Percentiles rank a stretch among this genome's conserved stretches.
Evolutionary conservation across 2,113 vertebrate species (phyloP).

Genomic region (Erpornis zantholeuca): DNA sequence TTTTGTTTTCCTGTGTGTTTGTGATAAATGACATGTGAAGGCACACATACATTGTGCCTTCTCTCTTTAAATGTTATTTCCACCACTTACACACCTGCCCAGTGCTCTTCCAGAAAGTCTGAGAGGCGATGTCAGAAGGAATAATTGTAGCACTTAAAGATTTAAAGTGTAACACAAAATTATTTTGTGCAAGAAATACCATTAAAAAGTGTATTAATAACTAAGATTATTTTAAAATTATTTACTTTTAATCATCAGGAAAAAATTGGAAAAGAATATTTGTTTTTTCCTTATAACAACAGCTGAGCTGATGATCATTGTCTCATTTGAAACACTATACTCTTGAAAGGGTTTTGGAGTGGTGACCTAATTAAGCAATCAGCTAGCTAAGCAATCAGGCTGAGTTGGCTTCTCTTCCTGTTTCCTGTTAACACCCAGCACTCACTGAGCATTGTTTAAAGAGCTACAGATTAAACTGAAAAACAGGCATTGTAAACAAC

Average conservation of each 20-base stretch:
- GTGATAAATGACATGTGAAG: not conserved
- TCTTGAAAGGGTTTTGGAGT: not conserved
- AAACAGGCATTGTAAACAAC: not conserved
- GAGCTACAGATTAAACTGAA: not conserved
- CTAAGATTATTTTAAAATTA: not conserved
- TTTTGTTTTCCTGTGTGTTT: not conserved
- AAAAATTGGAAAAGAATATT: not conserved
- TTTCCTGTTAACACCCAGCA: not conserved
- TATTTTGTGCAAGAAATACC: not conserved
- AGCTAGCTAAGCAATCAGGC: not conserved
- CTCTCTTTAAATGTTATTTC: not conserved
- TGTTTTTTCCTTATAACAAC: not conserved
- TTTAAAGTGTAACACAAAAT: not conserved
- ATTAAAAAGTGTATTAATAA: not conserved
- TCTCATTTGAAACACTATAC: not conserved
- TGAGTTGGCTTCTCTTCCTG: not conserved
- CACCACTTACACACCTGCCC: not conserved
- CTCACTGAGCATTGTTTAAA: not conserved
- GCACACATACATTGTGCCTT: not conserved
- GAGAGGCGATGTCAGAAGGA: not conserved
- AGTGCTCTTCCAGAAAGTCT: not conserved
- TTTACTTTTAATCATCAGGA: not conserved
- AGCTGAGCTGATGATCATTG: not conserved
- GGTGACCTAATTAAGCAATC: not conserved
- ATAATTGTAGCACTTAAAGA: not conserved